Conservation (phyloP, 2,113 vertebrate genomes). For the Heptranchias perlo region DNA sequence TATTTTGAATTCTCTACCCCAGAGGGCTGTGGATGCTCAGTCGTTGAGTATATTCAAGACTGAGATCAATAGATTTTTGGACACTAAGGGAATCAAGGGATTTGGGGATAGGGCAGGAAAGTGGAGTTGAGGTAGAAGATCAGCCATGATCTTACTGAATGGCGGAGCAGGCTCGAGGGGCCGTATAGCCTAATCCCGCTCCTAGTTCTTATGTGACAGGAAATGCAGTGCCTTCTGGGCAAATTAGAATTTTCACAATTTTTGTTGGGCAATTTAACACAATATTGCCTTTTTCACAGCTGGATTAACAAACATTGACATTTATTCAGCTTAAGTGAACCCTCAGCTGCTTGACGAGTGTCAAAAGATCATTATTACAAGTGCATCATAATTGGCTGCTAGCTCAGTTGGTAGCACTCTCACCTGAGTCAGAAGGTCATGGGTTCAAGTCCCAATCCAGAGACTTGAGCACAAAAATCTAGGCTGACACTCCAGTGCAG, state of each 20-base stretch:
- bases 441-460: not conserved
- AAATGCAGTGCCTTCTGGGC: not conserved
- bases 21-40: no score
- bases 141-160: no score
- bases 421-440: not conserved
- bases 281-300: not conserved
- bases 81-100: no score
- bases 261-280: not conserved
- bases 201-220: no score
- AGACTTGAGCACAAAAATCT: not conserved
- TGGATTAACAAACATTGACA: not conserved
- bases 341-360: not conserved
- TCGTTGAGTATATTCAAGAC: no score
- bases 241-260: not conserved
- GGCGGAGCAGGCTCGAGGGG: no score
- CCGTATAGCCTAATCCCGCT: no score
- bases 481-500: not conserved
- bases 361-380: not conserved
- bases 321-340: not conserved
- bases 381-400: not conserved
- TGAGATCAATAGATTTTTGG: no score
- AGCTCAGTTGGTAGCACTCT: not conserved
- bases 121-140: no score
- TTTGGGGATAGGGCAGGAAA: no score
- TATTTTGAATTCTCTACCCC: no score